Percentiles rank a stretch among this genome's conserved stretches.
Evolutionary conservation across 2,888 invertebrate genomes (phyloP).

Genomic region (Zaprionus bogoriensis): DNA sequence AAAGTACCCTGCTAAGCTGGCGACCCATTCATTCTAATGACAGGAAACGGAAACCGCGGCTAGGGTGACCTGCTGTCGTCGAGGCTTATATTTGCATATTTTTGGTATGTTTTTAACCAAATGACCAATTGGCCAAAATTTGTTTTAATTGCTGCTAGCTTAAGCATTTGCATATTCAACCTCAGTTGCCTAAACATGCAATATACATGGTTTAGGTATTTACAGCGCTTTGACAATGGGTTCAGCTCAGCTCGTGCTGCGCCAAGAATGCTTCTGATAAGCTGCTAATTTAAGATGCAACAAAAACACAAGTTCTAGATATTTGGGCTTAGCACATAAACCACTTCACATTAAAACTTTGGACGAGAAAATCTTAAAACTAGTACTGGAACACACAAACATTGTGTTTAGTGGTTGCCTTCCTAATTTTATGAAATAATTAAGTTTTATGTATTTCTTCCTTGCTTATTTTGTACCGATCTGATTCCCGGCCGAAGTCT

Average conservation of each 20-base stretch:
- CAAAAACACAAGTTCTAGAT: constrained; percentile 14
- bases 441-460: constrained; percentile 77
- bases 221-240: constrained; percentile 53
- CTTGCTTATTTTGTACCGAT: constrained; percentile 68
- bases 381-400: constrained; percentile 46
- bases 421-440: constrained; percentile 75
- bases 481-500: constrained; percentile 37
- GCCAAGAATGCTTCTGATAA: constrained; percentile 69
- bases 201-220: constrained; percentile 21
- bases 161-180: constrained; percentile 58
- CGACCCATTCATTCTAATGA: constrained; percentile 53
- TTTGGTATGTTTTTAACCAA: constrained; percentile 63
- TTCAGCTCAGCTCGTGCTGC: constrained; percentile 62
- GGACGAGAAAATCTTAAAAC: constrained; percentile 32
- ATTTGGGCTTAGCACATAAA: constrained; percentile 62
- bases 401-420: constrained; percentile 29
- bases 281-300: constrained; percentile 69
- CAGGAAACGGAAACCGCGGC: constrained; percentile 70
- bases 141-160: constrained; percentile 63
- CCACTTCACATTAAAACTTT: constrained; percentile 67
- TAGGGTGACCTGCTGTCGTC: constrained; percentile 44
- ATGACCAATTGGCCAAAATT: constrained; percentile 78
- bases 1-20: constrained; percentile 30
- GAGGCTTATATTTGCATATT: constrained; percentile 60
- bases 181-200: constrained; percentile 44